Evolutionary conservation across 2,888 invertebrate species (phyloP).

Genomic region (Chalcis sispes): DNA sequence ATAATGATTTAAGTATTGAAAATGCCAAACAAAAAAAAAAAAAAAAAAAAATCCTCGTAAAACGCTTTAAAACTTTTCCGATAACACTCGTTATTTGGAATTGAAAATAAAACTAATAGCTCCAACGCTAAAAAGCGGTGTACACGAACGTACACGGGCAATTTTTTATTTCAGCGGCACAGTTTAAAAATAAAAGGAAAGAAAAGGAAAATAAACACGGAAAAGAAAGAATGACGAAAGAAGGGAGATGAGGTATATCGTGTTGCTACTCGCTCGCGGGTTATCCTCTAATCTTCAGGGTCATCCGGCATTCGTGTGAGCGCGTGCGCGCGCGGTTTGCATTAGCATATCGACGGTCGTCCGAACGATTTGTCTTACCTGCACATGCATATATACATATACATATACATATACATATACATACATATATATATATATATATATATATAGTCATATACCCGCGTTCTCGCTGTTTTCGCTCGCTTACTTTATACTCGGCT

Average conservation of each 20-base stretch:
- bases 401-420: too few species aligned
- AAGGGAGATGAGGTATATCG: too few species aligned
- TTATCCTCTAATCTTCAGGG: slow-evolving; percentile 53
- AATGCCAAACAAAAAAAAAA: not conserved
- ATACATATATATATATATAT: too few species aligned
- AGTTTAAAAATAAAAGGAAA: slow-evolving; percentile 26
- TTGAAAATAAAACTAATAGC: too few species aligned
- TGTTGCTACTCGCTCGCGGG: slow-evolving; percentile 14
- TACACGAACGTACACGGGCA: too few species aligned
- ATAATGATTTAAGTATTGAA: too few species aligned
- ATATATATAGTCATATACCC: not conserved
- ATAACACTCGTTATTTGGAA: slow-evolving; percentile 20
- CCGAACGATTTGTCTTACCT: slow-evolving; percentile 53
- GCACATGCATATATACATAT: too few species aligned
- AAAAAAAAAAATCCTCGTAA: slow-evolving; percentile 1
- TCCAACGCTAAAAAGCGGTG: too few species aligned
- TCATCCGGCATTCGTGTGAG: slow-evolving; percentile 49
- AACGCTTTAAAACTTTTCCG: not conserved
- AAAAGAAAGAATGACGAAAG: too few species aligned
- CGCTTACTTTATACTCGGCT: not conserved
- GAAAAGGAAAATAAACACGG: too few species aligned
- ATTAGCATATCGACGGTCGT: slow-evolving; percentile 56
- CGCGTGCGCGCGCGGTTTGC: too few species aligned
- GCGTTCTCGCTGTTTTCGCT: slow-evolving; percentile 23
- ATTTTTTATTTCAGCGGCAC: slow-evolving; percentile 23